Percentiles rank a stretch among this genome's conserved stretches.
Evolutionary conservation across 2,113 vertebrate genomes (phyloP).

Genomic region (Nipponia nippon): DNA sequence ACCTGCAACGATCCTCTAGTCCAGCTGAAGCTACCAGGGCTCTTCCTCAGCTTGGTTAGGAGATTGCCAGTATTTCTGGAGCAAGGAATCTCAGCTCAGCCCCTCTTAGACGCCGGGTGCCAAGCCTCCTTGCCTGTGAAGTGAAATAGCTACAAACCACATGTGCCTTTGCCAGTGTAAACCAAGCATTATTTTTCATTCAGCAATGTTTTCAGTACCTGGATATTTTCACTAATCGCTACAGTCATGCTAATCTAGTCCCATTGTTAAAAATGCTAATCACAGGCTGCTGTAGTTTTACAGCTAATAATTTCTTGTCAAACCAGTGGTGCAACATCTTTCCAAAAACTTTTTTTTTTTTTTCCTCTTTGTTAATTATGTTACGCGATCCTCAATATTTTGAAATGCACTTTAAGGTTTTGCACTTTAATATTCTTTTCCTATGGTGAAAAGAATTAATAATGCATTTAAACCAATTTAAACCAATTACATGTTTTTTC

Average conservation of each 20-base stretch:
- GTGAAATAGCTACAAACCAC: not conserved
- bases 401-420: not conserved
- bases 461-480: not conserved
- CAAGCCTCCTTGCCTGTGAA: no score
- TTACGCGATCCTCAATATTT: not conserved
- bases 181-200: not conserved
- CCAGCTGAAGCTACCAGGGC: not conserved
- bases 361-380: not conserved
- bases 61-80: not conserved
- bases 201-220: not conserved
- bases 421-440: not conserved
- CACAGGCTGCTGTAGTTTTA: not conserved
- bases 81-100: not conserved
- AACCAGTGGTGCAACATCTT: not conserved
- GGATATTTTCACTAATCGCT: not conserved
- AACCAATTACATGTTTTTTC: not conserved
- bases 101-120: not conserved
- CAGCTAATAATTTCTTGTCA: not conserved
- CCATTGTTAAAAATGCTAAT: not conserved
- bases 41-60: not conserved
- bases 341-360: no score
- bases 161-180: accelerated
- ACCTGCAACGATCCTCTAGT: not conserved
- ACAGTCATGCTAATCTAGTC: not conserved
- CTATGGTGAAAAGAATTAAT: not conserved